These are phyloP conservation scores for Sceloporus tristichus DNA, from an alignment of 2,113 vertebrate genomes.

Conservation along the genomic window DNA sequence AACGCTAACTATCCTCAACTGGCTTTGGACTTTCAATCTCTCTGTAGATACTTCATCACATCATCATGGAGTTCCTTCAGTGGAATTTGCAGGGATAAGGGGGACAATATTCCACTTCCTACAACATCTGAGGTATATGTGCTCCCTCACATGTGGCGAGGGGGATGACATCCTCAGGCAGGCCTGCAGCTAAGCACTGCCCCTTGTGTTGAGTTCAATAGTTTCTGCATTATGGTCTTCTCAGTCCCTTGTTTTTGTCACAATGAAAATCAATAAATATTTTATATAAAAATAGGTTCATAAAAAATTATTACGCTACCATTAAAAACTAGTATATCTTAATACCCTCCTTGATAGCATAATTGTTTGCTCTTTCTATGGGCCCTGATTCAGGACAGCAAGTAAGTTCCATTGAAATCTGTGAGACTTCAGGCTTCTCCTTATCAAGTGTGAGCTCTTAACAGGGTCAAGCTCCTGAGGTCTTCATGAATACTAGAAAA, in stretches of 20 bases:
- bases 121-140: not conserved
- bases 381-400: slow-evolving; percentile 56
- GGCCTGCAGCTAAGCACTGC: not conserved
- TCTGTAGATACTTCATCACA: not conserved
- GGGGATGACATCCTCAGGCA: not conserved
- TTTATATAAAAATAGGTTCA: slow-evolving; percentile 56
- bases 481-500: not conserved
- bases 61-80: not conserved
- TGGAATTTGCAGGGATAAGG: not conserved
- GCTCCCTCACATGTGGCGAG: not conserved
- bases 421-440: not conserved
- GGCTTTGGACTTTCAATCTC: not conserved
- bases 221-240: not conserved
- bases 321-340: slow-evolving; percentile 51
- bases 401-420: rapidly evolving
- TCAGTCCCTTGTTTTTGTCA: slow-evolving; percentile 21
- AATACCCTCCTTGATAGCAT: slow-evolving; percentile 32
- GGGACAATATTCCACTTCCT: not conserved
- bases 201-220: not conserved
- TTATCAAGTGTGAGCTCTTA: not conserved
- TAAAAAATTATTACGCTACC: slow-evolving; percentile 47
- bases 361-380: slow-evolving; percentile 18
- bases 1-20: not conserved
- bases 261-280: slow-evolving; percentile 72
- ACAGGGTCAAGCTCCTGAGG: not conserved